phyloP scores from a whole-genome alignment of 2,113 vertebrate genomes.

The Megaleporinus macrocephalus region DNA sequence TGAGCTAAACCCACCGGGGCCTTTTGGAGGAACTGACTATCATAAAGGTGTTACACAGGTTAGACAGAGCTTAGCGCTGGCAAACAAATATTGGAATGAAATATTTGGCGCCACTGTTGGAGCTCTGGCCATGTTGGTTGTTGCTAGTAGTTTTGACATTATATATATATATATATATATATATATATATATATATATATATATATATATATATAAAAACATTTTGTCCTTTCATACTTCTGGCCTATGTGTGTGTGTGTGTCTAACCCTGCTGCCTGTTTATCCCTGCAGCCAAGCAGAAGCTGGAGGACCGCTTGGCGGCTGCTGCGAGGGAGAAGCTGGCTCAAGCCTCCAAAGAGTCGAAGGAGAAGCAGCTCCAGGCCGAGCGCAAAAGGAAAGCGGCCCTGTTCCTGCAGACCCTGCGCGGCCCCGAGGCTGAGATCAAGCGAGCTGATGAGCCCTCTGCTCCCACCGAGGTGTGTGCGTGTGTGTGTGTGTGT shows the following conservation, averaged over 20 bases:
- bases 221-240: too few species aligned
- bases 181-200: too few species aligned
- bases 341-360: slow-evolving; percentile 97
- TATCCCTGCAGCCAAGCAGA: slow-evolving; percentile 87
- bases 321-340: slow-evolving; percentile 97
- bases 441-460: slow-evolving; percentile 80
- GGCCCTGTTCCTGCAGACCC: slow-evolving; percentile 91
- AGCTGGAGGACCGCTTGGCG: slow-evolving; percentile 94
- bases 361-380: slow-evolving; percentile 97
- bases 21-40: too few species aligned
- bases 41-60: too few species aligned
- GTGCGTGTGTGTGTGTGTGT: slow-evolving; percentile 20
- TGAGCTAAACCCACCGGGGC: too few species aligned
- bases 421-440: slow-evolving; percentile 88
- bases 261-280: slow-evolving; percentile 37
- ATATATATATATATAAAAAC: too few species aligned
- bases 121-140: too few species aligned
- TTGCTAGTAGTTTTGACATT: too few species aligned
- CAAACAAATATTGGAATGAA: too few species aligned
- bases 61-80: too few species aligned
- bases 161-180: too few species aligned
- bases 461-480: slow-evolving; percentile 79
- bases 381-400: slow-evolving; percentile 96
- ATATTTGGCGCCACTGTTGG: too few species aligned
- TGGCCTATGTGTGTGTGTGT: neutral